Base-by-base conservation (phyloP, 1,140 invertebrate genomes). In the Coboldia fuscipes region DNA sequence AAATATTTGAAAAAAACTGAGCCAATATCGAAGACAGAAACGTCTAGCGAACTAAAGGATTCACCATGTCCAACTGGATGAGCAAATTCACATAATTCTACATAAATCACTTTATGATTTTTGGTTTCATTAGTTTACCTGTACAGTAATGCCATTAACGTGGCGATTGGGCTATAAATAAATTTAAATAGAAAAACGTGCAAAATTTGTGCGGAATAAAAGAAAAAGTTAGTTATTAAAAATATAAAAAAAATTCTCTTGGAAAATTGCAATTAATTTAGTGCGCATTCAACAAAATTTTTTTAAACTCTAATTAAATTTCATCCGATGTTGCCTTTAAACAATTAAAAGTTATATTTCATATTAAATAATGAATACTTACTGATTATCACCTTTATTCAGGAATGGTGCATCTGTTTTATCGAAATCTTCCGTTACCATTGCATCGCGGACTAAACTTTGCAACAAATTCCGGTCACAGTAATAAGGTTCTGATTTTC, bases 401-500 rank as follows among this genome's bases (percentile, higher is more conserved):
- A 45, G 30, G 45, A 55, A 18, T 58, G 52, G 18, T 54, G 42
- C 10, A 46, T 33, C 2, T 33, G 45, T 51, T 42, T 56, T 58
- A 41, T 72, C 68, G 27, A 81, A 65, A 36, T 68, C 71, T 45
- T 81, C 68, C 13, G 78, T 82, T 20, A 79, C 68, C 54, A 70
- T 68, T 2, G 81, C 80, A 54, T 86, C 82, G 50, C 82, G 70
- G 34, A 84, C 72, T 35, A 86, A 58, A 26, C 75, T 78, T 54
- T 85, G 79, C 39, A 85, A 55, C 42, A 86, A 62, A 44, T 67
- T 70, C 60, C 81, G 79, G 54, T 86, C 80, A 63, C 81, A 55
- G 35, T 37, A 55, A 34, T 55, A 55, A 17, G 52, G 52, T 39
- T 55, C 52, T 13, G 52, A 50, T 41, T 55, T 55, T 42, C 51